phyloP scores from a whole-genome alignment of 1,140 invertebrate genomes.

The Arctopsyche grandis region DNA sequence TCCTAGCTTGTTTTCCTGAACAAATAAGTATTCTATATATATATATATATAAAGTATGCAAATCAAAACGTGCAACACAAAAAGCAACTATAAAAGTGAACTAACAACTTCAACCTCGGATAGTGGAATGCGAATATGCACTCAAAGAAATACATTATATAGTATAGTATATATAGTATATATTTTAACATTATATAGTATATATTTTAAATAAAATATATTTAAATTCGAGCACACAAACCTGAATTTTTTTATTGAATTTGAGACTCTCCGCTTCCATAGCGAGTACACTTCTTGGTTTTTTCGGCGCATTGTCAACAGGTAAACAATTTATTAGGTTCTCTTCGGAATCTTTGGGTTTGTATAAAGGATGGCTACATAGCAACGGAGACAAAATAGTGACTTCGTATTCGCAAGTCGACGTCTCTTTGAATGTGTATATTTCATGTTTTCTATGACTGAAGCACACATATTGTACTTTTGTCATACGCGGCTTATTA shows the following conservation, averaged over 20 bases:
- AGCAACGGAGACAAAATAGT: slow-evolving; percentile 86
- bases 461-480: slow-evolving; percentile 87
- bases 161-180: not conserved
- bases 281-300: slow-evolving; percentile 78
- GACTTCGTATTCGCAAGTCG: slow-evolving; percentile 94
- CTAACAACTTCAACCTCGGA: not conserved
- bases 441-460: slow-evolving; percentile 89
- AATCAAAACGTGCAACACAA: slow-evolving; percentile 46
- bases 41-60: slow-evolving; percentile 57
- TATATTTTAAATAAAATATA: too few species aligned
- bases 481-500: slow-evolving; percentile 80
- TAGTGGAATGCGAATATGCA: not conserved
- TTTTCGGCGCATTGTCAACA: slow-evolving; percentile 73
- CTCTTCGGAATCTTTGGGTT: slow-evolving; percentile 81
- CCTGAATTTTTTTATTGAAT: slow-evolving; percentile 65
- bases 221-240: slow-evolving; percentile 18
- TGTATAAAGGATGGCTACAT: slow-evolving; percentile 90
- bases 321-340: slow-evolving; percentile 85
- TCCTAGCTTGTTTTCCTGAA: slow-evolving; percentile 70
- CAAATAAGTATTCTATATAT: slow-evolving; percentile 64
- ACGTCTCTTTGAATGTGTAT: slow-evolving; percentile 91
- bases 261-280: slow-evolving; percentile 79
- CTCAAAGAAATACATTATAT: not conserved
- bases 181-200: too few species aligned
- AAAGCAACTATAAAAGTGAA: not conserved